phyloP scores from a whole-genome alignment of 1,140 invertebrate genomes.

The Trypoxylus dichotomus region DNA sequence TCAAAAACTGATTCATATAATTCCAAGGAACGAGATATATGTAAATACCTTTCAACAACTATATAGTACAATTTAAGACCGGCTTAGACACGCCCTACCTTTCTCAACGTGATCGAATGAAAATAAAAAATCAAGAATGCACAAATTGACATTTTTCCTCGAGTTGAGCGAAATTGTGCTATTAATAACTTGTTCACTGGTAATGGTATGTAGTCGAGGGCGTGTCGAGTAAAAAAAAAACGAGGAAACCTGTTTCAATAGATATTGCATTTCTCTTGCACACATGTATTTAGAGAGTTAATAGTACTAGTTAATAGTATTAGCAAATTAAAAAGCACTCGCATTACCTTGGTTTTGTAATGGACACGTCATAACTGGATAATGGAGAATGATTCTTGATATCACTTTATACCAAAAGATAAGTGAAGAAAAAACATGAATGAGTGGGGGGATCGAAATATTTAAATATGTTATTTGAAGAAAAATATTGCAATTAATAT shows the following conservation, averaged over 20 bases:
- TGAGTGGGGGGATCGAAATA: no score
- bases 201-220: conserved; percentile 18
- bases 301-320: neutral
- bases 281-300: neutral
- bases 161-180: conserved; percentile 9
- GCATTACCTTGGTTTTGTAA: neutral
- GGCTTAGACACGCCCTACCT: neutral
- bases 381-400: neutral
- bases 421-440: no score
- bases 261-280: conserved; percentile 4
- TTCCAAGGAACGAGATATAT: neutral
- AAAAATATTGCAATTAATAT: no score
- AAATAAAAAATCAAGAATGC: neutral
- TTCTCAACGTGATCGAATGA: neutral
- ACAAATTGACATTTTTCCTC: conserved; percentile 20
- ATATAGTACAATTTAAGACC: neutral
- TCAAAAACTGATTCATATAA: neutral
- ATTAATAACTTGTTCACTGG: conserved; percentile 13
- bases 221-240: neutral
- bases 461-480: no score
- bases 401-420: neutral
- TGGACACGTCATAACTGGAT: conserved; percentile 1
- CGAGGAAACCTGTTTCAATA: neutral
- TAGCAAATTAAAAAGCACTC: neutral
- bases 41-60: neutral